A percentile compares a stretch with the other conserved stretches of the same genome.
Conservation (phyloP, 2,888 invertebrate genomes). For the Seira musarum region DNA sequence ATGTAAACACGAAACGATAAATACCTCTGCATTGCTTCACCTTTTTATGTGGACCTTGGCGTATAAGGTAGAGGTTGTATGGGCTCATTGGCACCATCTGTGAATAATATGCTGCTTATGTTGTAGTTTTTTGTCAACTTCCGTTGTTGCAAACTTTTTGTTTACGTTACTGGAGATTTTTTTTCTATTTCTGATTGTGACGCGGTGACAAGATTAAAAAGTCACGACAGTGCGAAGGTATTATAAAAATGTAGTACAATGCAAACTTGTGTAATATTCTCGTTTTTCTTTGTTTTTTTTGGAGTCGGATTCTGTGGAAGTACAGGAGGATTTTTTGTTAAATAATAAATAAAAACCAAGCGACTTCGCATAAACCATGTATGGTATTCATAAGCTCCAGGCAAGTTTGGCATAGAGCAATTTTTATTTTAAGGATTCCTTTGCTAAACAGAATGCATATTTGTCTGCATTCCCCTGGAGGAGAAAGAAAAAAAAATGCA, state of each 20-base stretch:
- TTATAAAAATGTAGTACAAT: neutral
- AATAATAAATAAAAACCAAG: neutral
- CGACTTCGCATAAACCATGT: neutral
- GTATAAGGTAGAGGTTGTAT: neutral
- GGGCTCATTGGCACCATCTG: constrained; percentile 32
- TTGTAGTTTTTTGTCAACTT: neutral
- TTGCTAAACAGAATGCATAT: no score
- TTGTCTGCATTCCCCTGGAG: no score
- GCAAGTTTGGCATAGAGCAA: no score
- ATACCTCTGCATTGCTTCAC: no score
- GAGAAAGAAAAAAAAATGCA: neutral
- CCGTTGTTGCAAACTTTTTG: neutral
- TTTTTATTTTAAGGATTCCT: no score
- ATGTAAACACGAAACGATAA: no score
- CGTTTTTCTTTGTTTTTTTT: neutral
- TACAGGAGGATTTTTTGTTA: neutral
- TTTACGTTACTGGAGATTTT: neutral
- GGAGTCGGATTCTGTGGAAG: no score
- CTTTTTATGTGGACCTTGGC: constrained; percentile 19
- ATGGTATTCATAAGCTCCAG: no score
- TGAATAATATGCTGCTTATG: neutral
- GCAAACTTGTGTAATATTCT: neutral
- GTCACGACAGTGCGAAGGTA: neutral
- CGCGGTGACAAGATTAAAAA: neutral
- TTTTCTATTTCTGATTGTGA: neutral